phyloP scores from a whole-genome alignment of 1,140 invertebrate species.

The Chelonus insularis region DNA sequence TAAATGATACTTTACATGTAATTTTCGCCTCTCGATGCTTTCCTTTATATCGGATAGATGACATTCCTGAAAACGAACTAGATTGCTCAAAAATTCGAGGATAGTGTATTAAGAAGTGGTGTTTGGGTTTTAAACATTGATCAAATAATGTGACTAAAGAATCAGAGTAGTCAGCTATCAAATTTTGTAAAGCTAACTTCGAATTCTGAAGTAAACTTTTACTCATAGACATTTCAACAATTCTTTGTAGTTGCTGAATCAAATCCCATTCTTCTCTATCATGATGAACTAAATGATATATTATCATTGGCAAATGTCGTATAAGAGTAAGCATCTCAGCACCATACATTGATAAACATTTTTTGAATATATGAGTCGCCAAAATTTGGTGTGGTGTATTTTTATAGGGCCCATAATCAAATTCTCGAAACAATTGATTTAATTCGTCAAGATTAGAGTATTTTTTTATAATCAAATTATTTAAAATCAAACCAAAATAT shows the following conservation, averaged over 20 bases:
- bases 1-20: not conserved
- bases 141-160: not conserved
- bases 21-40: conserved; percentile 21
- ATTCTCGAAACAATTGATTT: conserved; percentile 12
- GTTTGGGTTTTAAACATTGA: conserved; percentile 5
- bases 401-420: conserved; percentile 29
- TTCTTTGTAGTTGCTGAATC: not conserved
- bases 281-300: conserved; percentile 33
- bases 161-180: conserved; percentile 5
- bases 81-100: not conserved
- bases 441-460: not conserved
- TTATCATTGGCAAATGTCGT: conserved; percentile 35
- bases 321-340: conserved; percentile 37
- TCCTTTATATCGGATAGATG: conserved; percentile 3
- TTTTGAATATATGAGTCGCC: conserved; percentile 24
- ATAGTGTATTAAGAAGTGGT: conserved; percentile 17
- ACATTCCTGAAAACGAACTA: conserved; percentile 10
- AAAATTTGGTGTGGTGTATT: conserved; percentile 33
- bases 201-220: not conserved
- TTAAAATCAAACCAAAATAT: no score
- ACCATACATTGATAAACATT: conserved; percentile 27
- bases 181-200: not conserved
- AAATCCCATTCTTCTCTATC: conserved; percentile 1
- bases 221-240: not conserved
- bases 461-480: no score